These are phyloP conservation scores for Macquaria australasica DNA, from an alignment of 2,113 vertebrate genomes.

Conservation along the genomic window DNA sequence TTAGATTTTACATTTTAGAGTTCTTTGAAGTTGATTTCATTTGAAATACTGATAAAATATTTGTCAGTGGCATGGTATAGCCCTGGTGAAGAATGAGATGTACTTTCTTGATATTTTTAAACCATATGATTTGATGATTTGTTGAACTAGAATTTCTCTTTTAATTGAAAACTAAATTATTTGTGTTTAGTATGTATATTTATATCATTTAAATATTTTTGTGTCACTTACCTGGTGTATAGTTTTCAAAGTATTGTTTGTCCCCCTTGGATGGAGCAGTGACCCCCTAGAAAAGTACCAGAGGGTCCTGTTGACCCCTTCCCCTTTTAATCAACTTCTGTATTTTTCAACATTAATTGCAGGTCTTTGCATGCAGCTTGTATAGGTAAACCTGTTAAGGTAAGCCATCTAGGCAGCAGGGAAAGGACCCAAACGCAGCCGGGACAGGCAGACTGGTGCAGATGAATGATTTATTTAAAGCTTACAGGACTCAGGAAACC, in stretches of 20 bases:
- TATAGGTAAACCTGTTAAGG: no score
- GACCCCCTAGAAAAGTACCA: background rate
- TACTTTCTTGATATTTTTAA: background rate
- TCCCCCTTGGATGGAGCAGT: background rate
- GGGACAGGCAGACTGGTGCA: no score
- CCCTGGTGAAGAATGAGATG: no score
- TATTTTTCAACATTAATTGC: conserved; percentile 1
- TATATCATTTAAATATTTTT: background rate
- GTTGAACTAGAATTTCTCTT: background rate
- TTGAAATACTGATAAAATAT: no score
- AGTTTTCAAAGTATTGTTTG: background rate
- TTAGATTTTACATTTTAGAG: no score
- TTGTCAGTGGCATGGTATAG: no score
- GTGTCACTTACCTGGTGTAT: background rate
- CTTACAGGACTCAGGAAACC: no score
- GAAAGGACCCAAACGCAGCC: no score
- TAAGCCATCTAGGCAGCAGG: no score
- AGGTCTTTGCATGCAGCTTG: background rate
- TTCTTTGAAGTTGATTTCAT: no score
- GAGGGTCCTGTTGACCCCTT: background rate
- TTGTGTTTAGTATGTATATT: background rate
- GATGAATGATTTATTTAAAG: no score
- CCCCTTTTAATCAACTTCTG: background rate
- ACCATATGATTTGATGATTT: background rate
- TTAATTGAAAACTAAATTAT: background rate